Evolutionary conservation across 2,888 invertebrate genomes (phyloP).

Genomic region (Napeogenes inachia): DNA sequence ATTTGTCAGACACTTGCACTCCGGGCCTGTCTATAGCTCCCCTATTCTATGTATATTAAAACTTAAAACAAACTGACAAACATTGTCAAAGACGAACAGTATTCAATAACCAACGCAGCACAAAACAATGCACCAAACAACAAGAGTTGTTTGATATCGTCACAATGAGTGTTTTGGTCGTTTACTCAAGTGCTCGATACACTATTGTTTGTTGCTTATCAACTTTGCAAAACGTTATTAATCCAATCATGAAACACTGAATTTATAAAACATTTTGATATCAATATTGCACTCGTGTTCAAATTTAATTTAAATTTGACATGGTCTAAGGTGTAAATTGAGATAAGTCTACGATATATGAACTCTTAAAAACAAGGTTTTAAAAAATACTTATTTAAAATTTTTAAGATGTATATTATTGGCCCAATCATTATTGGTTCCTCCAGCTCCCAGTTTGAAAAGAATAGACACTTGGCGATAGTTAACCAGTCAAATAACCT

Average conservation of each 20-base stretch:
- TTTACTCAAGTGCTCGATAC: slow-evolving; percentile 54
- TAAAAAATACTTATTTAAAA: too few relatives aligned
- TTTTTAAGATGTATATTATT: too few relatives aligned
- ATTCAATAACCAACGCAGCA: slow-evolving; percentile 22
- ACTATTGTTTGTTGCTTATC: slow-evolving; percentile 21
- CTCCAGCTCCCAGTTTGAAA: too few relatives aligned
- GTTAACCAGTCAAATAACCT: too few relatives aligned
- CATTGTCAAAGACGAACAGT: slow-evolving; percentile 5
- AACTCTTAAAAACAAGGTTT: too few relatives aligned
- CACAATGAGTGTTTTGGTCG: slow-evolving; percentile 56
- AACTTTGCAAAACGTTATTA: slow-evolving; percentile 4
- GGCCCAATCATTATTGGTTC: too few relatives aligned
- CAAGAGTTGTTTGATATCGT: slow-evolving; percentile 22
- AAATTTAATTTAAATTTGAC: too few relatives aligned
- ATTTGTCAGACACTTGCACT: too few relatives aligned
- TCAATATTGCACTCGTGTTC: not conserved
- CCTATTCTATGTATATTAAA: slow-evolving; percentile 1
- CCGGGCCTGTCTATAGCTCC: not conserved
- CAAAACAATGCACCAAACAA: not conserved
- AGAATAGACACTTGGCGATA: too few relatives aligned
- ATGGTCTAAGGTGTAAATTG: too few relatives aligned
- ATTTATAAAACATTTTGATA: slow-evolving; percentile 1
- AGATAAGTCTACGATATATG: too few relatives aligned
- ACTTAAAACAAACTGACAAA: too few relatives aligned
- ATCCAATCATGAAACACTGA: not conserved